A percentile compares a stretch with the other conserved stretches of the same genome.
Evolutionary conservation across 2,113 vertebrate genomes (phyloP).

Genomic region (Hemibagrus wyckioides): DNA sequence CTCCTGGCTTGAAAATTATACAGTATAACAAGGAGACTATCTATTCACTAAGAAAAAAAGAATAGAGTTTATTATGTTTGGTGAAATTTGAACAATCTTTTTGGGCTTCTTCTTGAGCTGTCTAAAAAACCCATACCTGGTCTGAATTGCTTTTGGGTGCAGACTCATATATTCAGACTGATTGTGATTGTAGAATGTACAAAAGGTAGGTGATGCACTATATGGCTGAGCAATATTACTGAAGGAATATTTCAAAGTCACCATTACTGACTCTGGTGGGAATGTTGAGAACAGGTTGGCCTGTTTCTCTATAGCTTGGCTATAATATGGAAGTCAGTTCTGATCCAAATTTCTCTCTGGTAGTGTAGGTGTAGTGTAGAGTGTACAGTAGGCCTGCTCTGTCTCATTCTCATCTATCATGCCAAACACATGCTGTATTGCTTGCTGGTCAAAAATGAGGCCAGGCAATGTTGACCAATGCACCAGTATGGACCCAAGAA

Average conservation of each 20-base stretch:
- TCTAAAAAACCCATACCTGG: too few relatives aligned
- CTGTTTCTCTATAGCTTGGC: not conserved
- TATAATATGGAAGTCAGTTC: constrained; percentile 57
- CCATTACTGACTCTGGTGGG: not conserved
- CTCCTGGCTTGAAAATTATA: too few relatives aligned
- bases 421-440: constrained; percentile 52
- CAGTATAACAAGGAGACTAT: too few relatives aligned
- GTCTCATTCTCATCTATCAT: constrained; percentile 64
- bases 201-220: not conserved
- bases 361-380: too few relatives aligned
- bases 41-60: too few relatives aligned
- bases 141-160: too few relatives aligned
- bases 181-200: not conserved
- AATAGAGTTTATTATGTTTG: too few relatives aligned
- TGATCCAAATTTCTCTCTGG: constrained; percentile 58
- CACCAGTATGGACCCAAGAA: not conserved
- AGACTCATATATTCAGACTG: not conserved
- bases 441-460: constrained; percentile 41
- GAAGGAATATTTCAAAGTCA: not conserved
- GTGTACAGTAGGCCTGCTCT: constrained; percentile 60
- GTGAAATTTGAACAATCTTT: too few relatives aligned
- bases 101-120: too few relatives aligned
- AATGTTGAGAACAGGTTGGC: not conserved
- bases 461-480: constrained; percentile 21
- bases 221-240: not conserved